These are phyloP conservation scores for Phoeniculus purpureus DNA, from an alignment of 2,797 vertebrate species.

Conservation along the genomic window DNA sequence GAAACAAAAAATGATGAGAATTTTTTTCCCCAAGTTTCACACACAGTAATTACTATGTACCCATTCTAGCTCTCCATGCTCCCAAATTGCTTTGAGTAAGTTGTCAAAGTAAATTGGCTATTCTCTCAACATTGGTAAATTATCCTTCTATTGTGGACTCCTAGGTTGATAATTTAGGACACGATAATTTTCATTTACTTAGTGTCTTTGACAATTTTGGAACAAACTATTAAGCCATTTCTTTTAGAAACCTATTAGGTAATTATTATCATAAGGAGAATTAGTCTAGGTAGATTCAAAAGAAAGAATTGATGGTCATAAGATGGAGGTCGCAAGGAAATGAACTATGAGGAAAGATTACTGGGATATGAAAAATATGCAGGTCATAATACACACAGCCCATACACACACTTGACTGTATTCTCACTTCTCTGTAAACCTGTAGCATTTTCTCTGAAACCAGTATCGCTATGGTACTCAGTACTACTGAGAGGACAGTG, in stretches of 20 bases:
- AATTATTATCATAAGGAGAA: slow-evolving; percentile 54
- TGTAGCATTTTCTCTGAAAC: background rate
- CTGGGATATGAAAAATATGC: slow-evolving; percentile 22
- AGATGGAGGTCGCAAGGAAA: slow-evolving; percentile 33
- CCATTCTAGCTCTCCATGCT: background rate
- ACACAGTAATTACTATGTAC: slow-evolving; percentile 51
- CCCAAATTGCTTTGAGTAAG: slow-evolving; percentile 63
- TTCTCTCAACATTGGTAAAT: slow-evolving; percentile 73
- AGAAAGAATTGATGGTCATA: slow-evolving; percentile 48
- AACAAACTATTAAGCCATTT: slow-evolving; percentile 52
- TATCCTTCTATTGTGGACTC: slow-evolving; percentile 64
- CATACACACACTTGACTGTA: background rate
- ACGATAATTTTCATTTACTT: slow-evolving; percentile 63
- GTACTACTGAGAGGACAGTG: background rate
- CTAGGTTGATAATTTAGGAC: slow-evolving; percentile 58
- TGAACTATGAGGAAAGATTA: slow-evolving; percentile 38
- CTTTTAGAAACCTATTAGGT: slow-evolving; percentile 61
- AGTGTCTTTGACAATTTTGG: slow-evolving; percentile 58
- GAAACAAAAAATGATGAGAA: slow-evolving; percentile 16
- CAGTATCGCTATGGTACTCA: background rate
- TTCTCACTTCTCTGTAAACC: slow-evolving; percentile 1
- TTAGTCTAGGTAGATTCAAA: slow-evolving; percentile 49
- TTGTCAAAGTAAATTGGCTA: slow-evolving; percentile 71
- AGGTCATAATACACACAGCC: background rate
- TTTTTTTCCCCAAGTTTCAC: slow-evolving; percentile 57